Conservation (phyloP, 2,888 invertebrate species). For the Ophonus ardosiacus region DNA sequence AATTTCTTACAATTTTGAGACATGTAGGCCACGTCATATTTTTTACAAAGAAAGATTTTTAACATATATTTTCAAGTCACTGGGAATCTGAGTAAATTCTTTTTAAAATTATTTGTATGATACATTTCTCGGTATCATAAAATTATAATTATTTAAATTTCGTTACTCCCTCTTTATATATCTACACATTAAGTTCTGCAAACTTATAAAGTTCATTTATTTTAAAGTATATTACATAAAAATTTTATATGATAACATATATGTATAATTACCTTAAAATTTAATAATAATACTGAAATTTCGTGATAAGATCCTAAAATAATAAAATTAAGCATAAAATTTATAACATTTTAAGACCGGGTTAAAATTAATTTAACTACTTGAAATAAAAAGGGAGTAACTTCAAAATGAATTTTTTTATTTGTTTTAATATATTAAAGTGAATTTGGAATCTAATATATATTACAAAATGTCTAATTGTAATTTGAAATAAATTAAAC, state of each 20-base stretch:
- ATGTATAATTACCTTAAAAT: slow-evolving; percentile 17
- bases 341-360: neutral
- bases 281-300: slow-evolving; percentile 34
- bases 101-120: slow-evolving; percentile 27
- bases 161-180: slow-evolving; percentile 26
- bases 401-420: slow-evolving; percentile 48
- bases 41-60: slow-evolving; percentile 52
- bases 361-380: slow-evolving; percentile 18
- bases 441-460: slow-evolving; percentile 62
- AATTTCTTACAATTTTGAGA: slow-evolving; percentile 60
- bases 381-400: slow-evolving; percentile 54
- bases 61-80: slow-evolving; percentile 50
- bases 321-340: slow-evolving; percentile 17
- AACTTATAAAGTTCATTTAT: slow-evolving; percentile 6
- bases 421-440: slow-evolving; percentile 61
- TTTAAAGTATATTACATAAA: slow-evolving; percentile 24
- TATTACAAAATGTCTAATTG: slow-evolving; percentile 60
- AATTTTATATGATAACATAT: slow-evolving; percentile 9
- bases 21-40: slow-evolving; percentile 55
- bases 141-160: slow-evolving; percentile 17
- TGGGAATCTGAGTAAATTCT: slow-evolving; percentile 21
- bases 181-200: slow-evolving; percentile 5
- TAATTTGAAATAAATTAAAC: slow-evolving; percentile 58
- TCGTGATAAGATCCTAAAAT: neutral
- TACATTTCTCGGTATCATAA: neutral